Evolutionary conservation across 2,888 invertebrate genomes (phyloP), one percentile per base, ranked within the genome.

Genomic region (Marasmarcha lunaedactyla): DNA sequence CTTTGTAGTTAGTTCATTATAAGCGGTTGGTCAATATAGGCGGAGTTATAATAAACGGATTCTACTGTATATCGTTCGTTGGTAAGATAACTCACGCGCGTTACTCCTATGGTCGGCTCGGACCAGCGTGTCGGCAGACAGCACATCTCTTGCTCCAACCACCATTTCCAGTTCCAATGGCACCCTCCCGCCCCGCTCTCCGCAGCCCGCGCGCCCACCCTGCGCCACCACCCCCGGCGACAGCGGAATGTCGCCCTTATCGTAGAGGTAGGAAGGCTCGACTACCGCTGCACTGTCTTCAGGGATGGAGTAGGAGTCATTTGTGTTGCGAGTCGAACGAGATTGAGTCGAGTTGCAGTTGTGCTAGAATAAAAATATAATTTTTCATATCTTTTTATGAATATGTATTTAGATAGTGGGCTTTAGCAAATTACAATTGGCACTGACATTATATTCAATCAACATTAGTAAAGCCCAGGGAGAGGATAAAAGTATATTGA

Each of bases 91-190:
- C 30, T 30, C 3, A 30, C 30, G n/a, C 30, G 30, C n/a, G 3
- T 11, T 11, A 3, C n/a, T 11, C 30, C 9, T 30, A 30, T 30
- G 78, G 43, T 81, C 90, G 2, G 89, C 90, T 36, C 88, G 84
- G 11, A 90, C 81, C 15, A 90, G 71, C 15, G 87, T 87, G 56
- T 90, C 90, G 0, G 90, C 85, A 0, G 86, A 77, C 36, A 85
- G 61, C 27, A 87, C 73, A 12, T 85, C 79, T 48, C 79, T 84
- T 1, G 79, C 66, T 1, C 74, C 79, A 1, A 84, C 84, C 14
- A 73, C 54, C 65, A 84, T 55, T 44, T 83, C 81, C 9, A 84
- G 48, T 46, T 78, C 76, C 1, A 84, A 52, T 0, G 71, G 62
- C 25, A 77, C 50, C 11, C 61, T 57, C 10, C 62, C 67, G 0